Evolutionary conservation across 2,888 invertebrate genomes (phyloP).

Genomic region (Malthinus seriepunctatus): DNA sequence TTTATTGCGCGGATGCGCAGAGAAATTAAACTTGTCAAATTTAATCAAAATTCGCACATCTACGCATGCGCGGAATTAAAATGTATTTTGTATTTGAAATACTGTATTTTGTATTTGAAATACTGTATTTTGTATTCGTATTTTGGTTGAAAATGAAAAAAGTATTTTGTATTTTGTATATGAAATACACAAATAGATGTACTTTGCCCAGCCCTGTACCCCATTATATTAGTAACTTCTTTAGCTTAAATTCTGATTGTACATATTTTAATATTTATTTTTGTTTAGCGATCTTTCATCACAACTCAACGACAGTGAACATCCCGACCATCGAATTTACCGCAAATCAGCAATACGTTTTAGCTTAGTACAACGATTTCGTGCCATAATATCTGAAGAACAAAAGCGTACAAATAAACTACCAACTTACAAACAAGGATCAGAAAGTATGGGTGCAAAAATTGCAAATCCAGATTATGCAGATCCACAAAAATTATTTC

Average conservation of each 20-base stretch:
- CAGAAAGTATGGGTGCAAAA: slow-evolving; percentile 81
- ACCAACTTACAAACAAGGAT: slow-evolving; percentile 75
- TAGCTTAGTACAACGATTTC: slow-evolving; percentile 62
- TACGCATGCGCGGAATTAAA: too few species aligned
- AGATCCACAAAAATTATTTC: slow-evolving; percentile 72
- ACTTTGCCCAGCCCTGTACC: too few species aligned
- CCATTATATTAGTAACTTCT: background rate
- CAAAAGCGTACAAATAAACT: slow-evolving; percentile 52
- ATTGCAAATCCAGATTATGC: slow-evolving; percentile 88
- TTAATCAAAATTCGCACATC: too few species aligned
- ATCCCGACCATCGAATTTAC: slow-evolving; percentile 82
- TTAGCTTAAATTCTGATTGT: background rate
- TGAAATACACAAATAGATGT: too few species aligned
- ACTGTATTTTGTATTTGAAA: too few species aligned
- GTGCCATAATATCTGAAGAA: slow-evolving; percentile 53
- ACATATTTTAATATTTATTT: slow-evolving; percentile 4
- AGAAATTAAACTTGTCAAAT: too few species aligned
- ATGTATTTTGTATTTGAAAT: too few species aligned
- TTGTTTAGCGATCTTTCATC: slow-evolving; percentile 52
- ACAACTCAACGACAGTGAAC: slow-evolving; percentile 59
- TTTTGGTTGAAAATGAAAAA: too few species aligned
- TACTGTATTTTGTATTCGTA: too few species aligned
- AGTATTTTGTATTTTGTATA: too few species aligned
- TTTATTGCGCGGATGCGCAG: too few species aligned
- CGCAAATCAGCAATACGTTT: slow-evolving; percentile 65